These are phyloP conservation scores for Heliothis virescens DNA, from an alignment of 1,140 invertebrate species.

Conservation along the genomic window DNA sequence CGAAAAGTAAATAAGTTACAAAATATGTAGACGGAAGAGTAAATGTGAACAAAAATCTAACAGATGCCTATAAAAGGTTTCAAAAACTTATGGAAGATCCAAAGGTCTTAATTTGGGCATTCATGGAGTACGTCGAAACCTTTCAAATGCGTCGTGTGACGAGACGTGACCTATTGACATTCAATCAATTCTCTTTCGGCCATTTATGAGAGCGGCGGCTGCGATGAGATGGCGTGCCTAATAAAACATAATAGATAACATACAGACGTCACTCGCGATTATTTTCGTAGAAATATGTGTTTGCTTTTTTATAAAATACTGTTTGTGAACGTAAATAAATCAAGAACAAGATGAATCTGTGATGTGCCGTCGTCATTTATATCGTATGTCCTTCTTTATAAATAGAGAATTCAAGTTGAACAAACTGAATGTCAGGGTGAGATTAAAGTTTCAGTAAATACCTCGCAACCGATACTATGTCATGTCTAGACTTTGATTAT, in stretches of 20 bases:
- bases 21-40: not conserved
- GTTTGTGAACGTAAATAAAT: conserved; percentile 5
- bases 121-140: conserved; percentile 54
- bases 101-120: conserved; percentile 52
- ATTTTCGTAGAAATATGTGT: not conserved
- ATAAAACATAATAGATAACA: conserved; percentile 35
- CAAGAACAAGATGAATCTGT: conserved; percentile 16
- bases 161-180: conserved; percentile 61
- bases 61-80: conserved; percentile 10
- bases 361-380: conserved; percentile 27
- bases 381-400: not conserved
- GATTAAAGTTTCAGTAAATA: conserved; percentile 11
- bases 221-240: not conserved
- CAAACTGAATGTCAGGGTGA: conserved; percentile 23
- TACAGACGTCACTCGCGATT: conserved; percentile 22
- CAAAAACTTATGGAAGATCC: conserved; percentile 29
- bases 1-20: conserved; percentile 14
- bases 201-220: conserved; percentile 26
- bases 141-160: conserved; percentile 53
- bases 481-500: not conserved
- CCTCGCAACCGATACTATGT: not conserved
- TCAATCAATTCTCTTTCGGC: conserved; percentile 59
- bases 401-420: conserved; percentile 16
- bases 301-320: conserved; percentile 12
- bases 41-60: conserved; percentile 5